These are phyloP conservation scores for Penaeus monodon DNA, from an alignment of 2,888 invertebrate species.

Conservation along the genomic window DNA sequence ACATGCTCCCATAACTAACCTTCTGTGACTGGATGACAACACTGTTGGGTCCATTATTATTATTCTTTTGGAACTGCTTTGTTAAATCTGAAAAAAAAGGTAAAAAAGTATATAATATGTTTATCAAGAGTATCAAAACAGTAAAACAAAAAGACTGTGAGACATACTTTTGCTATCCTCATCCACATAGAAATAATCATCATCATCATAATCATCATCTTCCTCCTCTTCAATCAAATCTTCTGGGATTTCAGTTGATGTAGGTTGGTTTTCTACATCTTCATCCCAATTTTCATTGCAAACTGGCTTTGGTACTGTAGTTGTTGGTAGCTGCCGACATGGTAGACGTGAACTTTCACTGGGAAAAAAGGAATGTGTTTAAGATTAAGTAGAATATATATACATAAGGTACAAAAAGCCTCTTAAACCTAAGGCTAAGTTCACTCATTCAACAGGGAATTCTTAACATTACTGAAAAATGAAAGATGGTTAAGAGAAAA, in stretches of 20 bases:
- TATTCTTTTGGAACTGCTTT: slow-evolving; percentile 39
- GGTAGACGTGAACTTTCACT: slow-evolving; percentile 41
- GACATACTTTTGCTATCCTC: slow-evolving; percentile 35
- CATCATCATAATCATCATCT: slow-evolving; percentile 41
- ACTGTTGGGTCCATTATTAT: slow-evolving; percentile 26
- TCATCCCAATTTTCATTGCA: slow-evolving; percentile 40
- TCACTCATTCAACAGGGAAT: no score
- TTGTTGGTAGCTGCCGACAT: slow-evolving; percentile 19
- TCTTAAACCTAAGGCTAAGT: no score
- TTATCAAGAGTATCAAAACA: not conserved
- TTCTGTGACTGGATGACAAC: slow-evolving; percentile 31
- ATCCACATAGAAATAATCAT: slow-evolving; percentile 37
- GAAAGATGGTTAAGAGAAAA: no score
- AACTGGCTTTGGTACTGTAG: not conserved
- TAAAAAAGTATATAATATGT: not conserved
- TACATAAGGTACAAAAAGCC: no score
- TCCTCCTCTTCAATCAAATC: not conserved
- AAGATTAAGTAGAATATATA: no score
- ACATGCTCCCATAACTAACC: slow-evolving; percentile 15
- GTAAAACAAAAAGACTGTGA: not conserved
- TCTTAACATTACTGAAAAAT: no score
- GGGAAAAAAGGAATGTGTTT: slow-evolving; percentile 16
- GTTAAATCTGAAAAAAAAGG: slow-evolving; percentile 36
- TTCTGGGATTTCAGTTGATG: slow-evolving; percentile 4
- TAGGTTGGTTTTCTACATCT: slow-evolving; percentile 15